Base-by-base conservation (phyloP, 35 echinoderm and acorn worm genomes). In the Hemicentrotus pulcherrimus region DNA sequence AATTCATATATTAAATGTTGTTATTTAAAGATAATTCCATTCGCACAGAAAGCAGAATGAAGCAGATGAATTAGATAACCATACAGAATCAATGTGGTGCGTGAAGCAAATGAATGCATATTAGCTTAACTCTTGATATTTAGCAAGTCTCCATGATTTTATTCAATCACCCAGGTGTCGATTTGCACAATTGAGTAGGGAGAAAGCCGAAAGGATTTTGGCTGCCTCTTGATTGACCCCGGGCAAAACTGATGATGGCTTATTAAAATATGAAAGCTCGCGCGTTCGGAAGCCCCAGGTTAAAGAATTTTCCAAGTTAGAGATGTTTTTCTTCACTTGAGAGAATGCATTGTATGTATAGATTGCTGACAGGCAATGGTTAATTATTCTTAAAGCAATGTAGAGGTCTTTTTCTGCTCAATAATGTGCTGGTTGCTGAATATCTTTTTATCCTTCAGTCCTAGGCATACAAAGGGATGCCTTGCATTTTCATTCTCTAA, bases 301-400 rank as follows among this genome's bases (percentile, higher is more conserved):
- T 78, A 78, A 78, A 78, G 65, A 78, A 78, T 78, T 78, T 78
- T 78, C 28, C 65, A 78, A 78, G 65, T 7, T 78, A 78, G 65
- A 28, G 28, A n/a, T 78, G 65, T 78, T 78, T 78, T 78, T 78
- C 65, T n/a, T 78, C 65, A n/a, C 65, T n/a, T 78, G 22, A 78
- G n/a, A 70, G n/a, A 6, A 78, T 78, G 65, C 22, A 78, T 78
- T 78, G 65, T 78, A 78, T 78, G 65, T 78, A 2, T 6, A 28
- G 65, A 78, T 78, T 78, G 65, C 65, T 78, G 65, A n/a, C 2
- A 78, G 65, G 65, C 65, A 78, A 78, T 78, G 65, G 24, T n/a
- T 78, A n/a, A 78, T 78, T 78, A 78, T 78, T 78, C 65, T 78
- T n/a, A 78, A 78, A 78, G 22, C 19, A 22, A 78, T 78, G 22